Evolutionary conservation across 2,113 vertebrate species (phyloP).

Genomic region (Otocyon megalotis): DNA sequence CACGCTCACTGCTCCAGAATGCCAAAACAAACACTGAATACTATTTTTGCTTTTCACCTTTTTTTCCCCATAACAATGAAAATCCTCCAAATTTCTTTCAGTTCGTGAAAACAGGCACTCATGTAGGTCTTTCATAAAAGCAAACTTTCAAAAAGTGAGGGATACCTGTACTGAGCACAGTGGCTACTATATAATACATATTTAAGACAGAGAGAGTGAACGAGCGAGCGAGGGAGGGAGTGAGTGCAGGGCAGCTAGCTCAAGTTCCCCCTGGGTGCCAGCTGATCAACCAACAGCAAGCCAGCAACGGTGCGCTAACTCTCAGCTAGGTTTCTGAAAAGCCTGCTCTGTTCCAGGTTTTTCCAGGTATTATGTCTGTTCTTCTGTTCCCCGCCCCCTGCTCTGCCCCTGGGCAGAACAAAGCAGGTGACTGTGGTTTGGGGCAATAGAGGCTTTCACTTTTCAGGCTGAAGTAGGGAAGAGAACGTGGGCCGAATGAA

Average conservation of each 20-base stretch:
- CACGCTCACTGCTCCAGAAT: neutral
- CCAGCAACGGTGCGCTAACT: neutral
- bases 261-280: accelerated
- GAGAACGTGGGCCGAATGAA: neutral
- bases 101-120: neutral
- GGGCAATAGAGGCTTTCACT: neutral
- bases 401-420: neutral
- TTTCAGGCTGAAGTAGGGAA: neutral
- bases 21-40: neutral
- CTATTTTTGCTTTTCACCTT: neutral
- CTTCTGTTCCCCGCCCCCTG: neutral
- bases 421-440: neutral
- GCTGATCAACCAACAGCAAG: neutral
- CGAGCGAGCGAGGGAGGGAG: too few relatives aligned
- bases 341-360: too few relatives aligned
- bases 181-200: too few relatives aligned
- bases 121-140: neutral
- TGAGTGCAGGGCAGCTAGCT: neutral
- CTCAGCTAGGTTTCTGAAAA: neutral
- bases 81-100: neutral
- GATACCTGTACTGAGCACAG: neutral
- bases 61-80: neutral
- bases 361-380: neutral
- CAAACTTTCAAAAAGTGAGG: neutral
- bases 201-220: neutral